Evolutionary conservation across 2,797 vertebrate genomes (phyloP).

Genomic region (Alosa sapidissima): DNA sequence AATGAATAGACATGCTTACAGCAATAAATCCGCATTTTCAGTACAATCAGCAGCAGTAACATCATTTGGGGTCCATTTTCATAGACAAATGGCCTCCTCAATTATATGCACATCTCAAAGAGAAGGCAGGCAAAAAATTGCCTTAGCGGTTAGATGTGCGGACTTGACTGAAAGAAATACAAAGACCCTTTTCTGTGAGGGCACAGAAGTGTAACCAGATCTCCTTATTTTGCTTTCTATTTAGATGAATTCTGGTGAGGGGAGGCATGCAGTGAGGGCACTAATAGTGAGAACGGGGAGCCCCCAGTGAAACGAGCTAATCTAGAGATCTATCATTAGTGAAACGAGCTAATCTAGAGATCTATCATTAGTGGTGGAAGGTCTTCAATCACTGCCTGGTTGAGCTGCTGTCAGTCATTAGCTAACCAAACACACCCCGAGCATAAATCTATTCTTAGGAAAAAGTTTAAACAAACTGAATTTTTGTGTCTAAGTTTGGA

Average conservation of each 20-base stretch:
- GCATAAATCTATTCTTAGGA: background rate
- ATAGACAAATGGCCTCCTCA: background rate
- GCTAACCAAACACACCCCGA: constrained; percentile 31
- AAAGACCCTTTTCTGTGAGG: constrained; percentile 43
- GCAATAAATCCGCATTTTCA: background rate
- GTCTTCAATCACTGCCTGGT: constrained; percentile 3
- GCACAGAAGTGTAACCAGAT: constrained; percentile 38
- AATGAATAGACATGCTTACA: background rate
- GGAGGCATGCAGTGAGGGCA: background rate
- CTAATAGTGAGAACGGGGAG: constrained; percentile 25
- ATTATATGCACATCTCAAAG: constrained; percentile 19
- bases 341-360: constrained; percentile 25
- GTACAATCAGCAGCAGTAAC: background rate
- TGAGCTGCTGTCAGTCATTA: constrained; percentile 21
- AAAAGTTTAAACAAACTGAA: constrained; percentile 1
- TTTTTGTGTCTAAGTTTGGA: background rate
- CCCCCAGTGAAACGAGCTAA: constrained; percentile 31
- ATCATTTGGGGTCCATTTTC: background rate
- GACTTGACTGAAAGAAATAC: constrained; percentile 24
- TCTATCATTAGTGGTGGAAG: constrained; percentile 47
- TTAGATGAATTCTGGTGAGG: background rate
- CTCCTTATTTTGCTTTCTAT: background rate
- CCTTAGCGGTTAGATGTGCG: background rate
- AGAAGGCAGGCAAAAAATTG: constrained; percentile 26
- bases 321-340: constrained; percentile 47